Base-by-base conservation (phyloP, 2,113 vertebrate species). In the Tiliqua scincoides region DNA sequence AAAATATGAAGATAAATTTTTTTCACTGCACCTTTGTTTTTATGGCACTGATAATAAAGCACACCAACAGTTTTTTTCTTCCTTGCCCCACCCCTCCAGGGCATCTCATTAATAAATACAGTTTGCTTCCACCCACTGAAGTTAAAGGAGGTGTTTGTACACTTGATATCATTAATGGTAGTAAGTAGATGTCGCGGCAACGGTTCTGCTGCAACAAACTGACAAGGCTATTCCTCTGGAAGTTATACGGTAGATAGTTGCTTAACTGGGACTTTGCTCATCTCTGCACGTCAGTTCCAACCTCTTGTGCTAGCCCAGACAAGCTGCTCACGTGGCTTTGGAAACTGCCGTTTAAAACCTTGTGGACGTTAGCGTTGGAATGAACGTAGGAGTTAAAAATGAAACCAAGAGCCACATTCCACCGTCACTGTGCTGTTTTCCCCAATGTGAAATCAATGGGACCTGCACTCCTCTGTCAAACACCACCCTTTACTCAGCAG, bases 41-140 rank as follows among this genome's bases (percentile, higher is more conserved):
- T 62, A 27, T 74, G 2, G 65, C 52, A 14, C 79, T 78, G 61
- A 54, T 9, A 87, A 77, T 25, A 72, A 85, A 48, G 85, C 76
- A 79, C 8, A 35, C 20, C 18, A 83, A 84, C 68, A 82, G 88
- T 37, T 74, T 84, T 79, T 37, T 40, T 63, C 74, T 84, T 79
- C 25, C 27, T 37, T 63, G 77, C 25, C 40, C 30, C 10, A 18
- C 32, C n/a, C 32, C 15, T 20, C n/a, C 2, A 70, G 48, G 78
- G 4, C 43, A 68, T 81, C 65, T 79, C 37, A 79, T 83, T 54
- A 89, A 89, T 85, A 82, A 85, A 75, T 80, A 70, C 81, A 27
- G 78, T 79, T 90, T 91, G 83, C 88, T 20, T 89, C 87, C 91
- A 84, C 89, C 86, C 91, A 67, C 89, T 94, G 88, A 88, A 88